Evolutionary conservation across 2,888 invertebrate species (phyloP).

Genomic region (Eupithecia vulgata): DNA sequence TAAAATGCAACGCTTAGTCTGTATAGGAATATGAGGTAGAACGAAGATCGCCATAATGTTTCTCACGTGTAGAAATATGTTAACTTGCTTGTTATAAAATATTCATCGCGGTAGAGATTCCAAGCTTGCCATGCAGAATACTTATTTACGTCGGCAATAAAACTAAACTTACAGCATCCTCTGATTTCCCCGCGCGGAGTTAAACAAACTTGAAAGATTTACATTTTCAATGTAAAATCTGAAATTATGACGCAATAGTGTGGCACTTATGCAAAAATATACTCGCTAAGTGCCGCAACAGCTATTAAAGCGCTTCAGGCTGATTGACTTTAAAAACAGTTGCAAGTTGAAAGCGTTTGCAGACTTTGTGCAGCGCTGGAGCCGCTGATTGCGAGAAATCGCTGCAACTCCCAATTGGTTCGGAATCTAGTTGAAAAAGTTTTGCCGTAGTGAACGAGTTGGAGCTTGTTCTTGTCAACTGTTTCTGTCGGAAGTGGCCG

Average conservation of each 20-base stretch:
- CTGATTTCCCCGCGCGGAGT: conserved; percentile 32
- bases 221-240: conserved; percentile 43
- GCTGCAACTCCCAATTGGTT: conserved; percentile 30
- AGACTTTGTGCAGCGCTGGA: conserved; percentile 31
- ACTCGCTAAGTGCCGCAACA: conserved; percentile 40
- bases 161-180: conserved; percentile 16
- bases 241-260: conserved; percentile 41
- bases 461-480: conserved; percentile 24
- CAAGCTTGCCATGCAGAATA: conserved; percentile 15
- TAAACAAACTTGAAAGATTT: conserved; percentile 40
- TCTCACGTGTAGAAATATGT: background rate
- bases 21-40: background rate
- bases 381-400: conserved; percentile 41
- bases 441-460: conserved; percentile 25
- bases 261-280: conserved; percentile 42
- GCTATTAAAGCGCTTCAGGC: conserved; percentile 45
- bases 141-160: conserved; percentile 9
- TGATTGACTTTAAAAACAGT: conserved; percentile 47
- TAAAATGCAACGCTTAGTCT: background rate
- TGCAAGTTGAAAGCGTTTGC: conserved; percentile 17
- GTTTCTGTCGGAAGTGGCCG: conserved; percentile 17
- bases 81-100: background rate
- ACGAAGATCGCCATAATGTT: background rate
- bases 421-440: conserved; percentile 34
- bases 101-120: background rate